Evolutionary conservation across 2,797 vertebrate genomes (phyloP).

Genomic region (Phylloscopus collybita): DNA sequence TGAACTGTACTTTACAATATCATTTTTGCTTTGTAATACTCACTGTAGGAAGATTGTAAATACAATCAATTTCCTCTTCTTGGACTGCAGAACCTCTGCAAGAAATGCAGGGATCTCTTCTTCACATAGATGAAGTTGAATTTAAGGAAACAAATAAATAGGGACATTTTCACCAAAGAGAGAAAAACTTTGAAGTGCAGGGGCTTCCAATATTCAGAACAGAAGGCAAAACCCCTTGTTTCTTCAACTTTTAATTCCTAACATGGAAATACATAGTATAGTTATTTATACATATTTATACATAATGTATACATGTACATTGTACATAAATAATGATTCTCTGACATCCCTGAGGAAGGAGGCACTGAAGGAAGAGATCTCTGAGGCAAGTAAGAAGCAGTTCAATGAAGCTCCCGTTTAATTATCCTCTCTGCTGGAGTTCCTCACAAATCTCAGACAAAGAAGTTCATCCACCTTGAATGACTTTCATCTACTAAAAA

Average conservation of each 20-base stretch:
- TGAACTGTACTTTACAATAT: neutral
- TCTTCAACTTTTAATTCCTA: neutral
- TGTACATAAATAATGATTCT: neutral
- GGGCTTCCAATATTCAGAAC: neutral
- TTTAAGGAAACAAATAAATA: neutral
- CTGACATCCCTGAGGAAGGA: neutral
- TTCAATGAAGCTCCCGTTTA: neutral
- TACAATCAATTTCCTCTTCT: constrained; percentile 13
- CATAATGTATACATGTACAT: neutral
- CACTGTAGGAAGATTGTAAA: constrained; percentile 24
- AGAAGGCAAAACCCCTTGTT: neutral
- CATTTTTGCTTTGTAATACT: neutral
- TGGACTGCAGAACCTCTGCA: neutral
- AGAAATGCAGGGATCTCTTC: neutral
- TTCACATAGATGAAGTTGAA: constrained; percentile 1
- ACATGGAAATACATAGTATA: neutral
- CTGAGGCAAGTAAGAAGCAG: neutral
- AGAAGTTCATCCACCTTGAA: neutral
- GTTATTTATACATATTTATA: neutral
- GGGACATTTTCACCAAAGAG: neutral
- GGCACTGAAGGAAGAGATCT: neutral
- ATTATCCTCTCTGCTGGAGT: constrained; percentile 18
- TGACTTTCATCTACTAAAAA: neutral
- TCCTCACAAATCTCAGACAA: neutral
- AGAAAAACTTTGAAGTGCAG: neutral